These are phyloP conservation scores for Odobenus rosmarus DNA, from an alignment of 2,113 vertebrate species.

Conservation along the genomic window DNA sequence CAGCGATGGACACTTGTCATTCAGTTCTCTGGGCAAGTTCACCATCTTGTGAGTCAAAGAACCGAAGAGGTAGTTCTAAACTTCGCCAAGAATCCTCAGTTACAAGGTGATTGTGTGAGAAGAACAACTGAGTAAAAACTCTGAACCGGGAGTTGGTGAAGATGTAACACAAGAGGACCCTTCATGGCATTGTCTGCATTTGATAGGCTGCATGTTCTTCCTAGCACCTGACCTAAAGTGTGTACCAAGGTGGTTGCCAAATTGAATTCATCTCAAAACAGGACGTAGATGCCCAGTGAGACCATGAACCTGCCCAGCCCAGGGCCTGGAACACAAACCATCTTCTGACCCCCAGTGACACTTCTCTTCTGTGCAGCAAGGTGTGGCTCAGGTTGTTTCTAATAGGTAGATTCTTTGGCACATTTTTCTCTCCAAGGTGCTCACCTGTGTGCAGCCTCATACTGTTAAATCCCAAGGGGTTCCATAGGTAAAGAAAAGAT, in stretches of 20 bases:
- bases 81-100: background rate
- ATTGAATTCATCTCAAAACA: background rate
- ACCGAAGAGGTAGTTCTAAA: background rate
- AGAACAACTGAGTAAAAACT: background rate
- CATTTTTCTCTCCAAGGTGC: background rate
- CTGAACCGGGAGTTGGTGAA: background rate
- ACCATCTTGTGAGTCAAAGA: background rate
- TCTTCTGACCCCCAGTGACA: background rate
- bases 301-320: background rate
- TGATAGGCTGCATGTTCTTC: background rate
- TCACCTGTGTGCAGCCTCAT: background rate
- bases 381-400: background rate
- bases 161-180: background rate
- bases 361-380: background rate
- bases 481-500: background rate
- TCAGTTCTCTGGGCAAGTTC: background rate
- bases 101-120: background rate
- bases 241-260: background rate
- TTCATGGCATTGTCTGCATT: background rate
- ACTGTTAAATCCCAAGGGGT: background rate
- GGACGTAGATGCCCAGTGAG: background rate
- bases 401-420: background rate
- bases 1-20: background rate
- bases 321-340: background rate
- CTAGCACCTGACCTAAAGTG: background rate